Base-by-base conservation (phyloP, 2,797 vertebrate genomes). In the Onychomys leucogaster region DNA sequence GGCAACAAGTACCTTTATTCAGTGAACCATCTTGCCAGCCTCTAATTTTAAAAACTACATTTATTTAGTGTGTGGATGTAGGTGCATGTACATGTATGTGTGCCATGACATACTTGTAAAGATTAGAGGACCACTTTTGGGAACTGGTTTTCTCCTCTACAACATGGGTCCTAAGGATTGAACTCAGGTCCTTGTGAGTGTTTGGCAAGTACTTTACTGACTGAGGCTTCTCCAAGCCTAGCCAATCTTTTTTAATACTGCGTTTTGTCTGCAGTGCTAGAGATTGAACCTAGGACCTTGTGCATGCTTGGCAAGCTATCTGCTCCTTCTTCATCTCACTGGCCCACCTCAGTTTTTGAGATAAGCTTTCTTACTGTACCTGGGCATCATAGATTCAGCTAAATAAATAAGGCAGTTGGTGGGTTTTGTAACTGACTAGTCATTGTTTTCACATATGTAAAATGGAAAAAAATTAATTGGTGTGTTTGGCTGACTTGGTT, bases 401-500 rank as follows among this genome's bases (percentile, higher is more conserved):
- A 27, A 65, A 65, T 65, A 84, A 10, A 65, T 65, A 46, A 84
- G 81, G 16, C 57, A 84, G 29, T 46, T 67, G 82, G 32, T 27
- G 32, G 46, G 29, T 37, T 94, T 95, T 89, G 34, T 93, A 78
- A 90, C 14, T n/a, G 46, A 69, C 16, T 41, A 86, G 55, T 73
- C 87, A n/a, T 76, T 80, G 86, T 96, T 96, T 93, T 59, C 41
- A 34, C 57, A 69, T 52, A 87, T 78, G 34, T 86, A 82, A 82
- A 57, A 87, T 49, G 4, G 12, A 27, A 1, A 25, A 55, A 59
- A 96, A 67, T 59, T 90, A 96, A 65, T 82, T 82, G 23, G 11
- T 91, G 19, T 71, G 80, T 92, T 92, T 90, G 32, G 13, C 63
- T 96, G 71, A 87, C 7, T 83, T 73, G 6, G 78, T 69, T 86